Conservation (phyloP, 37 sponge, comb jelly and placozoan species). For the Mnemiopsis leidyi region DNA sequence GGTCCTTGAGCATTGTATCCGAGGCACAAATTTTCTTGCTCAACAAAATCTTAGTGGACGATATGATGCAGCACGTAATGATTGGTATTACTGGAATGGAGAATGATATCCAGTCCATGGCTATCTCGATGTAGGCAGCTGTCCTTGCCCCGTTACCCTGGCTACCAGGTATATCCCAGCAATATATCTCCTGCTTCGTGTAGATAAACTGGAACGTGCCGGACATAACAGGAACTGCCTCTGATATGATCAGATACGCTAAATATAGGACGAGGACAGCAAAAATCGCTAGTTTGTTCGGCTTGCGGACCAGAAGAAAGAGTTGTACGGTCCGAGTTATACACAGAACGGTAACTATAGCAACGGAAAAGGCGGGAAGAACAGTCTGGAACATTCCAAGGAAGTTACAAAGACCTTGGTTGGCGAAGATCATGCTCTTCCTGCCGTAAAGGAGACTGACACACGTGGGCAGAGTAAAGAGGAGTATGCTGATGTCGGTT, state of each 20-base stretch:
- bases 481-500: not conserved
- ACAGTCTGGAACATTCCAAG: not conserved
- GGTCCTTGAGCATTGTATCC: not conserved
- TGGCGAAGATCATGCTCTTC: not conserved
- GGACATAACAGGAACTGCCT: not conserved
- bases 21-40: not conserved
- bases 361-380: not conserved
- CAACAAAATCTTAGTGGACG: not conserved
- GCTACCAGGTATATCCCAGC: slow-evolving; percentile 68
- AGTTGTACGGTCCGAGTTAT: not conserved
- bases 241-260: not conserved
- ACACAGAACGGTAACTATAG: not conserved
- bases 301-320: not conserved
- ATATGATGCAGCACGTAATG: not conserved
- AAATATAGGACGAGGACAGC: not conserved
- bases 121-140: slow-evolving; percentile 81
- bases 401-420: not conserved
- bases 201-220: not conserved
- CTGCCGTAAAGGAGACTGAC: not conserved
- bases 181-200: not conserved
- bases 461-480: not conserved
- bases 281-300: not conserved
- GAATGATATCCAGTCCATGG: slow-evolving; percentile 70
- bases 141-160: slow-evolving; percentile 76
- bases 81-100: not conserved